Conservation (phyloP, 2,888 invertebrate species). For the Mesochorus sp. region DNA sequence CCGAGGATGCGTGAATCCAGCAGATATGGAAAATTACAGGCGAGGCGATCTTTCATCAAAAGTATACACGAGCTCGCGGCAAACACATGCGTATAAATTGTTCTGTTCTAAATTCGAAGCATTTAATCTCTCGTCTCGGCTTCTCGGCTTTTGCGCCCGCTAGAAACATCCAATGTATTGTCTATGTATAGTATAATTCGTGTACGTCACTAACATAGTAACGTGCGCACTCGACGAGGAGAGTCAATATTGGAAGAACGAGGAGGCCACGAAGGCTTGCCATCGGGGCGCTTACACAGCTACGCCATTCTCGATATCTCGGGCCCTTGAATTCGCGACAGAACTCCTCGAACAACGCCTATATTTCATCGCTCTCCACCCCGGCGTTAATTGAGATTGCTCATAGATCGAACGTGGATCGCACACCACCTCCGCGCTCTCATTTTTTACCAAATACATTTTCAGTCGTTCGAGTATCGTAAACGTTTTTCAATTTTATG, state of each 20-base stretch:
- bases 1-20: too few species aligned
- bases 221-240: slow-evolving; percentile 50
- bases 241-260: slow-evolving; percentile 55
- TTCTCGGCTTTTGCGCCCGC: slow-evolving; percentile 18
- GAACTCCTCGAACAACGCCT: neutral
- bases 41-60: too few species aligned
- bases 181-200: slow-evolving; percentile 2
- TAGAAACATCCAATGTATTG: slow-evolving; percentile 27
- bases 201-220: slow-evolving; percentile 2
- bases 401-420: too few species aligned
- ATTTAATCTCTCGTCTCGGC: slow-evolving; percentile 36
- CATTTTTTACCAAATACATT: too few species aligned
- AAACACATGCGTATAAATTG: slow-evolving; percentile 37
- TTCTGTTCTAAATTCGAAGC: slow-evolving; percentile 51
- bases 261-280: neutral
- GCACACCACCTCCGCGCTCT: too few species aligned
- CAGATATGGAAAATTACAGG: too few species aligned
- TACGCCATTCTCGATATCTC: too few species aligned
- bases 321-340: slow-evolving; percentile 46
- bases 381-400: slow-evolving; percentile 41
- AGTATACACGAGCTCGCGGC: slow-evolving; percentile 2
- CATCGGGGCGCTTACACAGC: neutral
- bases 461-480: too few species aligned
- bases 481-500: too few species aligned
- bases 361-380: slow-evolving; percentile 24